Base-by-base conservation (phyloP, 1,140 invertebrate species). In the Pseudoatta argentina region DNA sequence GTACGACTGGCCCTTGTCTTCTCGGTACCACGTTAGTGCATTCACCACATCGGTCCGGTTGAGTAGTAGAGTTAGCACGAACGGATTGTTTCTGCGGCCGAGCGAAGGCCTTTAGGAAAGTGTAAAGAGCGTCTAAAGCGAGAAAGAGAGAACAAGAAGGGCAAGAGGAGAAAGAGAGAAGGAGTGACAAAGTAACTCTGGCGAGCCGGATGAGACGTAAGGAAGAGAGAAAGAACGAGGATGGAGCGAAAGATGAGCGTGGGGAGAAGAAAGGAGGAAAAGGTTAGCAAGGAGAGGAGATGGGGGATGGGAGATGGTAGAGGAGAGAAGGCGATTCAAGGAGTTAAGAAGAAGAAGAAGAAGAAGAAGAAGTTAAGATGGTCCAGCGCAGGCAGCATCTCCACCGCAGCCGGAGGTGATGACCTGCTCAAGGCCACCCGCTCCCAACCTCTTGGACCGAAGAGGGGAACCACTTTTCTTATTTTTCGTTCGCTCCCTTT, bases 361-460 rank as follows among this genome's bases (percentile, higher is more conserved):
- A 81, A 87, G 78, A 57, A 87, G 83, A 91, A 93, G 92, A 94
- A 94, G 93, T 93, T 93, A 92, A 93, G 93, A 93, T 91, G 91
- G 93, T 92, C 92, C 90, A 91, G 87, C 90, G 79, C 83, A 85
- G 67, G 91, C 91, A 92, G 88, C 89, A 89, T 92, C 89, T 85
- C 88, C 78, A 85, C 66, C 88, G 87, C 91, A 87, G 87, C 91
- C 93, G 93, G 94, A 94, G 93, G 94, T 94, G 94, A 94, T 94
- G 94, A 94, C 94, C 94, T 94, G 94, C 93, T 94, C 94, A 94
- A 94, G 94, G 93, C 94, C 94, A 94, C 93, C 93, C 93, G 92
- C 94, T 94, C 91, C 89, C 92, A 92, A 91, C 88, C 89, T 90
- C 90, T 89, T 86, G 72, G 76, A 87, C 86, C 76, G 85, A 85